A percentile compares a stretch with the other conserved stretches of the same genome.
These are phyloP conservation scores for Malachius bipustulatus DNA, from an alignment of 2,888 invertebrate species.

Conservation along the genomic window DNA sequence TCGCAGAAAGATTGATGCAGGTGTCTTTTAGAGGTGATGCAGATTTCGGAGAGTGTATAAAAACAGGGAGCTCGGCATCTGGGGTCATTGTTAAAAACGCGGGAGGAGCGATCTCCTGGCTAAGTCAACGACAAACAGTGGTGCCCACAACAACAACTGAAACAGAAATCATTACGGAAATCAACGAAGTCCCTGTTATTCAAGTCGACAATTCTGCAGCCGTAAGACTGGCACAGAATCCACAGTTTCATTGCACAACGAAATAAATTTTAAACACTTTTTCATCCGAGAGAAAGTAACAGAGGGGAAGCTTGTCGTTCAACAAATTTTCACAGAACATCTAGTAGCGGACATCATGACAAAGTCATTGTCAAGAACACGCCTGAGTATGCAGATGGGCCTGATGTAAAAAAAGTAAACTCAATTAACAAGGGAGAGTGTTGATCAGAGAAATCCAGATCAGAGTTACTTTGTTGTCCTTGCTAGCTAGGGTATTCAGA, in stretches of 20 bases:
- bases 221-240: slow-evolving; percentile 24
- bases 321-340: slow-evolving; percentile 20
- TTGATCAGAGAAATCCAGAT: too few species aligned
- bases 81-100: slow-evolving; percentile 20
- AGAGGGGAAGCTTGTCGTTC: slow-evolving; percentile 17
- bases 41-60: slow-evolving; percentile 26
- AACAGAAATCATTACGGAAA: too few species aligned
- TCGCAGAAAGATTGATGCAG: slow-evolving; percentile 7
- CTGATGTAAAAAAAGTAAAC: slow-evolving; percentile 12
- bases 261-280: slow-evolving; percentile 26
- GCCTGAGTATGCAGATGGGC: slow-evolving; percentile 15
- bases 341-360: slow-evolving; percentile 25
- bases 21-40: slow-evolving; percentile 25
- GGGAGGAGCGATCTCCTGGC: slow-evolving; percentile 22
- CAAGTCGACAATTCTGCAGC: slow-evolving; percentile 25
- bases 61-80: slow-evolving; percentile 21
- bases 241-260: slow-evolving; percentile 24
- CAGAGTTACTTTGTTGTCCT: too few species aligned
- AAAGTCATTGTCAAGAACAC: slow-evolving; percentile 19
- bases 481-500: too few species aligned
- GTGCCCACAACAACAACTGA: too few species aligned
- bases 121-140: too few species aligned
- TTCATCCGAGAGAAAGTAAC: slow-evolving; percentile 23
- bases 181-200: slow-evolving; percentile 19
- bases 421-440: slow-evolving; percentile 6